Conservation (phyloP, 1,140 invertebrate species). For the Orchestia grillus region DNA sequence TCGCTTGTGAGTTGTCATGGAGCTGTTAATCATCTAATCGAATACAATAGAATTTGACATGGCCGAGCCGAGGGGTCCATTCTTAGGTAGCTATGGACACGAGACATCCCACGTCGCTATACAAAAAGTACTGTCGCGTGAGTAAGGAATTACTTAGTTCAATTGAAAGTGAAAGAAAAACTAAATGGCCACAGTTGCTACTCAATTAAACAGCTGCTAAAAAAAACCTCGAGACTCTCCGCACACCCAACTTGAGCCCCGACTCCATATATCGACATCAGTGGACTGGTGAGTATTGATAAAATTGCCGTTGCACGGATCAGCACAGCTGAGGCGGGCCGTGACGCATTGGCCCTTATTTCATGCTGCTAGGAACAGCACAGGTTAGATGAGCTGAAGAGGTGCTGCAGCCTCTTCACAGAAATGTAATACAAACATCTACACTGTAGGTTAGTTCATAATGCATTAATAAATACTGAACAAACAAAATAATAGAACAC, state of each 20-base stretch:
- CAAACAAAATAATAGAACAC: background rate
- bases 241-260: background rate
- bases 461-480: background rate
- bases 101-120: too few relatives aligned
- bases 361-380: background rate
- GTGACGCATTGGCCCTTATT: background rate
- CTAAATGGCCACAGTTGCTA: background rate
- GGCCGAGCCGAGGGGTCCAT: too few relatives aligned
- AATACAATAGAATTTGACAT: background rate
- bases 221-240: background rate
- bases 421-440: background rate
- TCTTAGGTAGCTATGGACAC: too few relatives aligned
- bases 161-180: background rate
- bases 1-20: background rate
- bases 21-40: background rate
- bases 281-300: background rate
- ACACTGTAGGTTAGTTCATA: background rate
- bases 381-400: too few relatives aligned
- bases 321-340: background rate
- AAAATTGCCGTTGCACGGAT: background rate
- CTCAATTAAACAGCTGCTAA: background rate
- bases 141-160: background rate
- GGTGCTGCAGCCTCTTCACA: background rate
- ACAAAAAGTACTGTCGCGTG: too few relatives aligned
- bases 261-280: background rate